Base-by-base conservation (phyloP, 2,888 invertebrate genomes). In the Hemicrepidius hirtus region DNA sequence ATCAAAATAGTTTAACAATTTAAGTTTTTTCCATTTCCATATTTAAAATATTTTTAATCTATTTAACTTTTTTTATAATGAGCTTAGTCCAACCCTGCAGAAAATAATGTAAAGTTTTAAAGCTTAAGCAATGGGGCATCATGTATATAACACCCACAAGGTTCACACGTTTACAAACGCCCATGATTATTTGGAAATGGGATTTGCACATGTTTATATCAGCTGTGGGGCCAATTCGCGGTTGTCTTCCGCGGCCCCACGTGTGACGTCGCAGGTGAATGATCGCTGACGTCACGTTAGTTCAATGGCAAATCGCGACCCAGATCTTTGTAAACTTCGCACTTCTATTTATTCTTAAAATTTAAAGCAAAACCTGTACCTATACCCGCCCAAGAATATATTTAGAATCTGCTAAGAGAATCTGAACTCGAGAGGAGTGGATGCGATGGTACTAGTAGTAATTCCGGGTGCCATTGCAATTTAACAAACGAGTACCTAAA, bases 291-390 rank as follows among this genome's bases (percentile, higher is more conserved):
- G 85, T 86, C 86, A 86, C 84, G 82, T 81, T 83, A 85, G 86
- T 86, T 87, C 86, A 87, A 87, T 86, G 86, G 86, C 86, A 87
- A 86, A 87, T 86, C 86, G 85, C 86, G 86, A 87, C 86, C 86
- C 84, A 87, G 85, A 84, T 85, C 84, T 84, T 70, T 53, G 67
- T 32, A 68, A 71, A 66, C 69, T 68, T 68, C 50, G 64, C 70
- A 70, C 68, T 49, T 63, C 44, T 64, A 24, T 67, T 68, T 69
- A 63, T 66, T 57, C 59, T 50, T 69, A 49, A 64, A 68, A 68
- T 73, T 67, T 67, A 53, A 69, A 59, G 68, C 64, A 70, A 73
- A 73, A 70, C 70, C 59, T 35, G 65, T 46, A 32, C 41, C 60
- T 53, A 44, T 18, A 6, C 44, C n/a, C 44, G 3, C 44, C 44